Evolutionary conservation across 2,888 invertebrate genomes (phyloP).

Genomic region (Dastarcus helophoroides): DNA sequence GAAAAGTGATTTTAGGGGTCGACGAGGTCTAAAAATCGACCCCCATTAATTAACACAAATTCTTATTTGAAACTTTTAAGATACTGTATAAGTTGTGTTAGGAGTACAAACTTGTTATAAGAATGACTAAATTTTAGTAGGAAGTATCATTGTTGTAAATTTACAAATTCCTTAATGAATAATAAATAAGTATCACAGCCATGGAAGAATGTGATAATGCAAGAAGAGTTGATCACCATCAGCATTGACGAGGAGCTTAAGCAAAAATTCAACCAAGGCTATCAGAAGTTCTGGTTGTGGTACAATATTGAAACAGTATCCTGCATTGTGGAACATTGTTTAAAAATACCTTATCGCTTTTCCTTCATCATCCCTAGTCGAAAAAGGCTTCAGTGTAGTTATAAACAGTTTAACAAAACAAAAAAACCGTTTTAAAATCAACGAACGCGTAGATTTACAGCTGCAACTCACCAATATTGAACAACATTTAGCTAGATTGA

Average conservation of each 20-base stretch:
- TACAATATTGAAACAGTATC: constrained; percentile 2
- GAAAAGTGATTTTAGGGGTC: too few species aligned
- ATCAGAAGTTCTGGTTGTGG: constrained; percentile 3
- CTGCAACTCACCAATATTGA: too few species aligned
- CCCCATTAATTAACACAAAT: too few species aligned
- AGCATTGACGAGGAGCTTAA: constrained; percentile 8
- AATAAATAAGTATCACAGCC: constrained; percentile 5
- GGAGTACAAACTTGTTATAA: too few species aligned
- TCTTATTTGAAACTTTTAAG: too few species aligned
- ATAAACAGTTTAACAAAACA: constrained; percentile 5
- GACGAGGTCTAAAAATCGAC: too few species aligned
- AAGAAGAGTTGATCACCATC: constrained; percentile 9
- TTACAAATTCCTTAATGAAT: constrained; percentile 5
- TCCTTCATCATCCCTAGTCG: constrained; percentile 4
- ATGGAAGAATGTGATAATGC: constrained; percentile 8
- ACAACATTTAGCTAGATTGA: too few species aligned
- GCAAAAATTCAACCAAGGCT: constrained; percentile 5
- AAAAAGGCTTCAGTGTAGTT: constrained; percentile 5
- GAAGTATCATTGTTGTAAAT: too few species aligned
- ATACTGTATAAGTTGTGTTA: too few species aligned
- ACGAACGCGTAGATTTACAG: too few species aligned
- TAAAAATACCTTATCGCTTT: constrained; percentile 4
- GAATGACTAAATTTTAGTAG: too few species aligned
- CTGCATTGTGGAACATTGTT: constrained; percentile 3
- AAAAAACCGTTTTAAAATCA: constrained; percentile 5